These are phyloP conservation scores for Sinocyclocheilus anophthalmus DNA, from an alignment of 2,113 vertebrate species.

Conservation along the genomic window DNA sequence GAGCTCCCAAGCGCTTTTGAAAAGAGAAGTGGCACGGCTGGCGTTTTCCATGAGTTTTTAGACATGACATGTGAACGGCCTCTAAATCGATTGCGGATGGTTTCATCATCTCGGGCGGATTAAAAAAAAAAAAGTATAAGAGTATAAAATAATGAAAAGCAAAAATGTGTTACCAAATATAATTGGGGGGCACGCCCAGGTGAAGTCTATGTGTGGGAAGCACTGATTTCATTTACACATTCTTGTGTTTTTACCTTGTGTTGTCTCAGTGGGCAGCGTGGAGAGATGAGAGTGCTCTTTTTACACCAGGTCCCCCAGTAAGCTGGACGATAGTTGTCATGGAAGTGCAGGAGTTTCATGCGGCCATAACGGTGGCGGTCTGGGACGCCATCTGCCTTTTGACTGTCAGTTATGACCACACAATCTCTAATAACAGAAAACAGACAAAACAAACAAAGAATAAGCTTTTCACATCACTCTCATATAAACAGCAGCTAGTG, in stretches of 20 bases:
- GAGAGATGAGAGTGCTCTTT: conserved; percentile 74
- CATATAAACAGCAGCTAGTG: not conserved
- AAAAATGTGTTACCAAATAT: no score
- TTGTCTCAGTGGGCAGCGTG: conserved; percentile 83
- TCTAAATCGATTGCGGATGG: no score
- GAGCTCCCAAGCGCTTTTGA: no score
- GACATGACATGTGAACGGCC: no score
- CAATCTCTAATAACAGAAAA: conserved; percentile 71
- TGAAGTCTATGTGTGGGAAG: no score
- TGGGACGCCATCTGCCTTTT: conserved; percentile 71
- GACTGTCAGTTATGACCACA: conserved; percentile 74
- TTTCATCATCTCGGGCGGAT: no score
- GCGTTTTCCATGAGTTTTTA: no score
- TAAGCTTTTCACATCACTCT: not conserved
- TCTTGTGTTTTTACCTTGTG: conserved; percentile 74
- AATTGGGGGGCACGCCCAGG: no score
- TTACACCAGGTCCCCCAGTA: conserved; percentile 98
- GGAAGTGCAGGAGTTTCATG: conserved; percentile 95
- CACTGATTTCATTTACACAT: no score
- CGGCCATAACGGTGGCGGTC: conserved; percentile 81
- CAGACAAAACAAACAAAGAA: not conserved
- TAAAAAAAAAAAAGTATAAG: no score
- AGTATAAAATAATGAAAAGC: no score
- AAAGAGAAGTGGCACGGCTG: no score
- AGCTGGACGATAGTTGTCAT: conserved; percentile 90